Percentiles rank a stretch among this genome's conserved stretches.
phyloP scores from a whole-genome alignment of 1,140 invertebrate species.

The Drosophila orena region DNA sequence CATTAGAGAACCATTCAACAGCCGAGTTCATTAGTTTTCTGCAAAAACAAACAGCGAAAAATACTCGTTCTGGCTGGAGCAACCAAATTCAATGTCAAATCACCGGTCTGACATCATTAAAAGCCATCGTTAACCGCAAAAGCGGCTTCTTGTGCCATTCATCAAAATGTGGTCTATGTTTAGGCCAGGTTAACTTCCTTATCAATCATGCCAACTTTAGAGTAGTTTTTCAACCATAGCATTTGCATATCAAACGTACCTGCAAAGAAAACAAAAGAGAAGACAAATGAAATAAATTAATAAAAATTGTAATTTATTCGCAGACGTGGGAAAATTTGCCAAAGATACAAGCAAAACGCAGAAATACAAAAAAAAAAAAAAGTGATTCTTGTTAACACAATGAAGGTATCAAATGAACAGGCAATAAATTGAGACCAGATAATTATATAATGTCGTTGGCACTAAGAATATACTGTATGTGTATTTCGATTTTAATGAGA shows the following conservation, averaged over 20 bases:
- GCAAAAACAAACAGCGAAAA: slow-evolving; percentile 12
- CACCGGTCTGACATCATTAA: slow-evolving; percentile 34
- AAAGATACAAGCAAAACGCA: slow-evolving; percentile 8
- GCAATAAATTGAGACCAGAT: slow-evolving; percentile 50
- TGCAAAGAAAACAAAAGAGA: slow-evolving; percentile 33
- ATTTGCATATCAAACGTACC: slow-evolving; percentile 68
- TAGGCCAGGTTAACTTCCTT: slow-evolving; percentile 57
- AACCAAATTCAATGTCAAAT: slow-evolving; percentile 21
- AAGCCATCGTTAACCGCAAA: slow-evolving; percentile 13
- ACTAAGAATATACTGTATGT: slow-evolving; percentile 25
- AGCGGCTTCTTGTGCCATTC: slow-evolving; percentile 39
- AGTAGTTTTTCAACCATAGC: slow-evolving; percentile 24
- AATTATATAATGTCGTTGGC: slow-evolving; percentile 45
- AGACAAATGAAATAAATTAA: slow-evolving; percentile 54
- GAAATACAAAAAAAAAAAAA: neutral
- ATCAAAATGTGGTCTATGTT: slow-evolving; percentile 41
- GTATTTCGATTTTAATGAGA: slow-evolving; percentile 41
- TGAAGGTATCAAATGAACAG: slow-evolving; percentile 43
- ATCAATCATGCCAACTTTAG: slow-evolving; percentile 63
- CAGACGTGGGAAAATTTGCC: slow-evolving; percentile 49
- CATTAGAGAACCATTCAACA: neutral
- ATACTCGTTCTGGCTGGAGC: slow-evolving; percentile 24
- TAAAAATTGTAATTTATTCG: slow-evolving; percentile 52
- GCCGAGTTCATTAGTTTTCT: neutral
- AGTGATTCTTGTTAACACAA: slow-evolving; percentile 50